Conservation (phyloP, 2,113 vertebrate species). For the Cephalopholis sonnerati region DNA sequence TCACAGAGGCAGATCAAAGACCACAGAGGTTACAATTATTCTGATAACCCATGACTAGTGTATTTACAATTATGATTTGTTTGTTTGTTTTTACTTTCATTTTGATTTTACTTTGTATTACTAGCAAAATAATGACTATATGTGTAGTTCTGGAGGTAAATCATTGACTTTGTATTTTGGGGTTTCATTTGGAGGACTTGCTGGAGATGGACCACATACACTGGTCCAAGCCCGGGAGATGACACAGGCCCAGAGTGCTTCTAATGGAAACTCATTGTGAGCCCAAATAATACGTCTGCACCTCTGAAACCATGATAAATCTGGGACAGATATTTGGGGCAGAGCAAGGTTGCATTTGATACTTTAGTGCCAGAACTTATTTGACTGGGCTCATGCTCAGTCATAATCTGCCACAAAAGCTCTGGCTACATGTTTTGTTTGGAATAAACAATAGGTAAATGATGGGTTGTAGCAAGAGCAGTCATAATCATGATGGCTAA, state of each 20-base stretch:
- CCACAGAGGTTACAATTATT: neutral
- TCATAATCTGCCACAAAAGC: neutral
- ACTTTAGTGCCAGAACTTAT: neutral
- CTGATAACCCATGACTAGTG: neutral
- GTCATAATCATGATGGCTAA: neutral
- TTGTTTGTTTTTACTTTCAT: neutral
- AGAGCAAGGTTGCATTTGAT: neutral
- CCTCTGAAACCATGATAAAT: neutral
- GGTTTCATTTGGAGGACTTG: neutral
- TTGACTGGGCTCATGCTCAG: neutral
- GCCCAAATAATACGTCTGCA: neutral
- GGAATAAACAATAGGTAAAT: neutral
- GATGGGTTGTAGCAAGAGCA: neutral
- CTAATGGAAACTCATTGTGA: neutral
- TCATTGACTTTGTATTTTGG: neutral
- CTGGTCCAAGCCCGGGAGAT: neutral
- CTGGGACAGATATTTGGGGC: neutral
- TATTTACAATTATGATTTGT: neutral
- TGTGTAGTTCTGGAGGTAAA: neutral
- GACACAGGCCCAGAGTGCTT: no score
- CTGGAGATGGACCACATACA: no score
- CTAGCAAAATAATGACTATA: no score
- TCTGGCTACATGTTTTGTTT: neutral
- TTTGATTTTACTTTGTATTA: neutral
- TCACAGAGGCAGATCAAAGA: neutral